Percentiles rank a stretch among this genome's conserved stretches.
Conservation (phyloP, 35 echinoderm and acorn worm genomes). For the Antedon bifida region DNA sequence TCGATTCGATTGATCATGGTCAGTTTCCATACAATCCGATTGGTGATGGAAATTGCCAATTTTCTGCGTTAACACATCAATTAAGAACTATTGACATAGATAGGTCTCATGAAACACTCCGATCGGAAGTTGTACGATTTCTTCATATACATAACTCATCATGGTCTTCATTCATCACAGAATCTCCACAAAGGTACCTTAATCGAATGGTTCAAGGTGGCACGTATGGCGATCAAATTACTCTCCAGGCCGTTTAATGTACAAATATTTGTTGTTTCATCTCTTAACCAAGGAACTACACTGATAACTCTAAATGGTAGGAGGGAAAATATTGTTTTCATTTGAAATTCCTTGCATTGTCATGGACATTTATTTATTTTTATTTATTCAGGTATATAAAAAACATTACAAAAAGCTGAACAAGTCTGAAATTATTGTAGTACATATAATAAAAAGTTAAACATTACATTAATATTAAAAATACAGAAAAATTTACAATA, state of each 20-base stretch:
- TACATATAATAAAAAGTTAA: too few relatives aligned
- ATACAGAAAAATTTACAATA: too few relatives aligned
- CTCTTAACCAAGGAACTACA: neutral
- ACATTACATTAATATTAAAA: too few relatives aligned
- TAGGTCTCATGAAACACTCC: neutral
- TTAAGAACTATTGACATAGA: neutral
- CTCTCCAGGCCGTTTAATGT: neutral
- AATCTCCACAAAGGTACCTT: neutral
- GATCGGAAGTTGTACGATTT: neutral
- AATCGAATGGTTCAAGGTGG: neutral
- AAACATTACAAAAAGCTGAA: too few relatives aligned
- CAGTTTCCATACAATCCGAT: neutral
- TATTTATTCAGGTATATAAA: too few relatives aligned
- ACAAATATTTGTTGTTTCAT: neutral
- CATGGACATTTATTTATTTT: slow-evolving; percentile 7
- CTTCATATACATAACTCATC: neutral
- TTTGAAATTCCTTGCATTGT: neutral
- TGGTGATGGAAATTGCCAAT: slow-evolving; percentile 15
- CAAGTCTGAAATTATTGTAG: too few relatives aligned
- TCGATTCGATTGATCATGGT: neutral
- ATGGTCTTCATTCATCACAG: neutral
- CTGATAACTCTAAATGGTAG: neutral
- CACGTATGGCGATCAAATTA: slow-evolving; percentile 9
- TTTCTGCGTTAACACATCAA: neutral
- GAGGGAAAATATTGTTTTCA: neutral